Percentiles rank a stretch among this genome's conserved stretches.
Evolutionary conservation across 1,140 invertebrate species (phyloP).

Genomic region (Macrotrachela quadricornifera): DNA sequence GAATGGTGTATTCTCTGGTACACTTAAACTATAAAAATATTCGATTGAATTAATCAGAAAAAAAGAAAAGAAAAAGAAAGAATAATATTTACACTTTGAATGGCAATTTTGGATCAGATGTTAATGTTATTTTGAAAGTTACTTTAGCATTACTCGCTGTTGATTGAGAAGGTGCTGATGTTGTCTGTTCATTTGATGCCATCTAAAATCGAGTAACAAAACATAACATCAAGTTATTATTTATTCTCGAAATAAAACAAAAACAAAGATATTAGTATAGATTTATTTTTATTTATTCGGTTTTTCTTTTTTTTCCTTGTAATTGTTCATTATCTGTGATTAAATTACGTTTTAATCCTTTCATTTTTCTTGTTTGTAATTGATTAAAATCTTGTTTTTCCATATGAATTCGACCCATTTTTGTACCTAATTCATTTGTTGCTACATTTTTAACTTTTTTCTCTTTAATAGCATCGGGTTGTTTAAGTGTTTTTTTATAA

Average conservation of each 20-base stretch:
- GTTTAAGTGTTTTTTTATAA: constrained; percentile 60
- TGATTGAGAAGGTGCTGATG: no score
- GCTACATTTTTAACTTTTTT: constrained; percentile 72
- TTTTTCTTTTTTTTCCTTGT: background rate
- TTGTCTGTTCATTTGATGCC: no score
- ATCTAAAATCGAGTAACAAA: no score
- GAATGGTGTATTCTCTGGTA: constrained; percentile 91
- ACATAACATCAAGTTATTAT: no score
- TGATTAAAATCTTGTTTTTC: constrained; percentile 60
- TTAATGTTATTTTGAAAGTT: constrained; percentile 88
- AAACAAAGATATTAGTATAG: no score
- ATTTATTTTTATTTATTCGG: no score
- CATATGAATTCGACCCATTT: constrained; percentile 72
- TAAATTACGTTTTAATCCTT: constrained; percentile 42
- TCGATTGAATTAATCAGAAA: background rate
- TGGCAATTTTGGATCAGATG: constrained; percentile 89
- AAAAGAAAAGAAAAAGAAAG: background rate
- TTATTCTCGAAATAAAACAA: no score
- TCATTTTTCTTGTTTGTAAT: constrained; percentile 78
- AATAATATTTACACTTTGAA: constrained; percentile 76
- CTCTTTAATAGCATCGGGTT: constrained; percentile 59
- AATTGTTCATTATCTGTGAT: background rate
- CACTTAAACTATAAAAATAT: constrained; percentile 50
- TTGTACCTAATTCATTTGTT: constrained; percentile 61
- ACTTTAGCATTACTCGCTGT: constrained; percentile 44